Base-by-base conservation (phyloP, 1,140 invertebrate species). In the Chlorops oryzae region DNA sequence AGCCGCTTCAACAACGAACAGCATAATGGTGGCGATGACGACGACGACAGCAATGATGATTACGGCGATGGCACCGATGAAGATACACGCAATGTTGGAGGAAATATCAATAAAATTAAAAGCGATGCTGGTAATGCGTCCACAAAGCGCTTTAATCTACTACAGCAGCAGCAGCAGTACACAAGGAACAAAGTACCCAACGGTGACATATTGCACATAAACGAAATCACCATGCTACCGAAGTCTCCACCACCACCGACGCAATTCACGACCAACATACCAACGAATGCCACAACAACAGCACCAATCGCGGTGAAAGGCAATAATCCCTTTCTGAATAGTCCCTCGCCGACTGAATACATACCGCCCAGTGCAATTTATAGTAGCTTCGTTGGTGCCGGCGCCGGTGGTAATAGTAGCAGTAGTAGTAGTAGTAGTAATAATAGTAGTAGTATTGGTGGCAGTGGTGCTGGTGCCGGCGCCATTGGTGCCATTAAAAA, bases 271-370 rank as follows among this genome's bases (percentile, higher is more conserved):
- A 58, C 62, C 50, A 32, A 35, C 7, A 37, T 39, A 42, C 35
- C 37, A 17, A 41, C 62, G 13, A 61, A 62, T n/a, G 47, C 59
- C 20, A 62, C 56, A 3, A 60, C 54, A 13, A 34, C 49, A 25
- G 55, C 66, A 38, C 65, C 65, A 34, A 68, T 68, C 28, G 65
- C 65, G 7, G 42, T 68, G 20, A 68, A 68, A 28, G 65, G 65
- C 32, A 69, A 65, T 54, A 69, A 69, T 62, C 65, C 65, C 2
- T 69, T 69, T 34, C 38, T 69, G 7, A 69, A 69, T 27, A 69
- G 65, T 32, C 65, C 65, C 6, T 69, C 65, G 37, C 65, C 65
- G 17, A 69, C 65, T 0, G 65, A 69, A 4, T 38, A 23, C 12
- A 40, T 54, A n/a, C 50, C 57, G 13, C 25, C 39, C n/a, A n/a